Conservation (phyloP, 2,888 invertebrate genomes). For the Troides helena region DNA sequence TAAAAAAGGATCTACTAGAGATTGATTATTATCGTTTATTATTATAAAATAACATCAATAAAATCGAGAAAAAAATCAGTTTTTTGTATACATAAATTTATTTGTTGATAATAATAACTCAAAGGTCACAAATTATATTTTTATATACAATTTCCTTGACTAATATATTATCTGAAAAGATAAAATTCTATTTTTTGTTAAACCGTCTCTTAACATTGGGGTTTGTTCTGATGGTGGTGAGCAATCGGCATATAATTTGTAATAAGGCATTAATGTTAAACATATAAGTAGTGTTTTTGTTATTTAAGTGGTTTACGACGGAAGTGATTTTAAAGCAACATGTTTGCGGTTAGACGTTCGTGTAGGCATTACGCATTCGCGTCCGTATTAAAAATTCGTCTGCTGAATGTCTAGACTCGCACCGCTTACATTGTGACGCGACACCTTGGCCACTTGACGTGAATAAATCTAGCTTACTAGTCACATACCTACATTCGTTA, state of each 20-base stretch:
- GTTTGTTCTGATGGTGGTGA: background rate
- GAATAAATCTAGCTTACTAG: conserved; percentile 27
- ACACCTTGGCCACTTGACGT: conserved; percentile 49
- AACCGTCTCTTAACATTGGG: background rate
- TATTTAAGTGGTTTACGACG: background rate
- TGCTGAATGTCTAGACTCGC: conserved; percentile 70
- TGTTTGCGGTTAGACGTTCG: conserved; percentile 29
- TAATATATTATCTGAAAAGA: no score
- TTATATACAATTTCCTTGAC: no score
- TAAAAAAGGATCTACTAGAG: no score
- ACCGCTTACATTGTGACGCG: conserved; percentile 58
- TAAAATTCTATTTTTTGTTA: no score
- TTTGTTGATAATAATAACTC: no score
- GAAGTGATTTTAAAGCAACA: background rate
- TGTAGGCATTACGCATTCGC: conserved; percentile 34
- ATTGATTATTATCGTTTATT: no score
- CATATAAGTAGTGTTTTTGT: background rate
- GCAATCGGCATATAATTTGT: no score
- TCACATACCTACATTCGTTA: conserved; percentile 30
- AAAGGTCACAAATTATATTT: no score
- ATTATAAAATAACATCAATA: no score
- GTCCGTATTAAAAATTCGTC: conserved; percentile 68
- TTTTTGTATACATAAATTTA: no score
- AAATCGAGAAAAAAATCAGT: no score
- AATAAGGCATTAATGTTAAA: background rate